Percentiles rank a stretch among this genome's conserved stretches.
phyloP scores from a whole-genome alignment of 2,113 vertebrate genomes.

The Gambusia holbrooki region DNA sequence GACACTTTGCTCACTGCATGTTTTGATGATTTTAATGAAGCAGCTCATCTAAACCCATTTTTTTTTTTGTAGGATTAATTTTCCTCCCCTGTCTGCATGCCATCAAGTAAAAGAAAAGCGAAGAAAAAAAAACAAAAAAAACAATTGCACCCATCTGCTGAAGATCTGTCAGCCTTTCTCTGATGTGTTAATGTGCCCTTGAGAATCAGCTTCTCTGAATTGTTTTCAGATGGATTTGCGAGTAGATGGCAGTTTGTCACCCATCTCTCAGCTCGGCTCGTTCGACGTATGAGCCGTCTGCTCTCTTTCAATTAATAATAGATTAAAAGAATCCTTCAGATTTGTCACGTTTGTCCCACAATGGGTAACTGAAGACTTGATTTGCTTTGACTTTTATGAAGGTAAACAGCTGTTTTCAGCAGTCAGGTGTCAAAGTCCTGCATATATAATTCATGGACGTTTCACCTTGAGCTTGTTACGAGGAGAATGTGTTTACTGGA shows the following conservation, averaged over 20 bases:
- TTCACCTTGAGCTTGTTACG: constrained; percentile 43
- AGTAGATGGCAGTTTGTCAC: constrained; percentile 45
- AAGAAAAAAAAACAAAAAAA: background rate
- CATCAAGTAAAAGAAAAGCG: constrained; percentile 9
- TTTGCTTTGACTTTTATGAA: constrained; percentile 41
- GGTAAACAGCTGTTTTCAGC: constrained; percentile 42
- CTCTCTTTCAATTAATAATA: constrained; percentile 34
- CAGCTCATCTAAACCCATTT: constrained; percentile 36
- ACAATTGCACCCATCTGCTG: constrained; percentile 57
- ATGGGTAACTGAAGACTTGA: constrained; percentile 28
- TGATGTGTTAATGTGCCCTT: constrained; percentile 44
- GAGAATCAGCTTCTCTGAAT: constrained; percentile 52
- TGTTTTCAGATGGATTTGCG: constrained; percentile 38
- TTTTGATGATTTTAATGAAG: constrained; percentile 25
- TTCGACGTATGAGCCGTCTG: constrained; percentile 25
- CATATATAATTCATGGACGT: constrained; percentile 42
- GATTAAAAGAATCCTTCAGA: constrained; percentile 31
- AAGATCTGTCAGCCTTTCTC: constrained; percentile 71
- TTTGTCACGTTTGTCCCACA: constrained; percentile 25
- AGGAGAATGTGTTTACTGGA: constrained; percentile 22
- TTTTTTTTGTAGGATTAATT: constrained; percentile 34
- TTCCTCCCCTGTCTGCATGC: constrained; percentile 51
- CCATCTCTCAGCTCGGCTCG: constrained; percentile 27
- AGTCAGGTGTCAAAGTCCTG: constrained; percentile 13
- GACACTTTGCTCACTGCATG: constrained; percentile 32